Base-by-base conservation (phyloP, 2,797 vertebrate genomes). In the Takifugu rubripes region DNA sequence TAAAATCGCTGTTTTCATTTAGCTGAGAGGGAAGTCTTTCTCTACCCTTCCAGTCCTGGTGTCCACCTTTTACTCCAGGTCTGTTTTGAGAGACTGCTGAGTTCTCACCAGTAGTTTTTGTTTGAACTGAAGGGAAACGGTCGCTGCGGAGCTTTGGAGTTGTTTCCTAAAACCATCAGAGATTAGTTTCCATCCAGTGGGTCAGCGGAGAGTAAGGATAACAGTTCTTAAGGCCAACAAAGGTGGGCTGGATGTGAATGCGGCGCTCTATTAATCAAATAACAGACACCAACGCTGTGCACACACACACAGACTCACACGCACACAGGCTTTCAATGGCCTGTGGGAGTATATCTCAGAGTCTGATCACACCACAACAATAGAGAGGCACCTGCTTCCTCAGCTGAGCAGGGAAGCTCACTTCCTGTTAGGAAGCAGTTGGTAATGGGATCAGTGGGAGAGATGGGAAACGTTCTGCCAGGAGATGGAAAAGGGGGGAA, bases 341-440 rank as follows among this genome's bases (percentile, higher is more conserved):
- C 80, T 91, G 87, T 92, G 90, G 86, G 90, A 91, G 88, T 89
- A 69, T 77, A 87, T 88, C 79, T 83, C 43, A 64, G 77, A 46
- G 66, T 62, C 73, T 61, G 84, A 90, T 92, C 88, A 85, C 89
- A 92, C 77, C 67, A 69, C 74, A 88, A 92, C 91, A 92, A 92
- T 92, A 75, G 88, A 75, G 73, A 85, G 77, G 84, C 92, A 93
- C 92, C 92, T 93, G 92, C 78, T 91, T 93, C 92, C 92, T 90
- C 76, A 61, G 75, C 74, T 36, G 70, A 70, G 74, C 66, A 75
- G 76, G 84, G 83, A 82, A 86, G 80, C 65, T 21, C 60, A 68
- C 84, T 91, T 93, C 91, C 92, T 92, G 89, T 90, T 79, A 82
- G 88, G 90, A 79, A 87, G 82, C 87, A 78, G 81, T 85, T 81